phyloP scores from a whole-genome alignment of 2,888 invertebrate species.

The Lamellibrachia columna region DNA sequence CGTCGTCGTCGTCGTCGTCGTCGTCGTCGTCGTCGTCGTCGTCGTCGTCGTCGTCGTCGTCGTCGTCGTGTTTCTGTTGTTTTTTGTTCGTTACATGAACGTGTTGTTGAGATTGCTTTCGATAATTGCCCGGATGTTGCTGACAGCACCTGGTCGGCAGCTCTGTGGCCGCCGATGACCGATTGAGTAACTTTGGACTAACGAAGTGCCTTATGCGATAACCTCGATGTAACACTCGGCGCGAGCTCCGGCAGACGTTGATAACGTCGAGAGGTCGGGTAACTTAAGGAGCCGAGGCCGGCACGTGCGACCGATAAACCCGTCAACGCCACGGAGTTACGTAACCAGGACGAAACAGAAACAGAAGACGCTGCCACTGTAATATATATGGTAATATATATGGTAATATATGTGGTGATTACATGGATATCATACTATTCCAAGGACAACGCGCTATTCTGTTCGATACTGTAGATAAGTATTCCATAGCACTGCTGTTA shows the following conservation, averaged over 20 bases:
- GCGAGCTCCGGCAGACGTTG: background rate
- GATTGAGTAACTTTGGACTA: background rate
- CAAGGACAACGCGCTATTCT: too few relatives aligned
- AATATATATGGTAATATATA: too few relatives aligned
- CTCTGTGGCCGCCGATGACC: background rate
- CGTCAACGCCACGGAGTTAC: background rate
- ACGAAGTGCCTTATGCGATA: background rate
- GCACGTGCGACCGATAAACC: background rate
- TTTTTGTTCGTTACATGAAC: too few relatives aligned
- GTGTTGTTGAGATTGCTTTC: background rate
- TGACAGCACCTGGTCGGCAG: background rate
- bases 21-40: background rate
- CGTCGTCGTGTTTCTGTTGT: too few relatives aligned
- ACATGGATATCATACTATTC: too few relatives aligned
- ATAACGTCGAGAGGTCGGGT: background rate
- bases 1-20: background rate
- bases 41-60: background rate
- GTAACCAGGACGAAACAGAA: background rate
- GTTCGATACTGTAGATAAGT: too few relatives aligned
- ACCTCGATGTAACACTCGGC: background rate
- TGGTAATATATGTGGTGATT: too few relatives aligned
- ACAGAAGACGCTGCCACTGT: too few relatives aligned
- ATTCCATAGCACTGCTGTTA: too few relatives aligned
- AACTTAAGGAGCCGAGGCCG: background rate
- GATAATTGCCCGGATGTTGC: background rate